phyloP scores from a whole-genome alignment of 2,888 invertebrate genomes.

The Noctua janthina region DNA sequence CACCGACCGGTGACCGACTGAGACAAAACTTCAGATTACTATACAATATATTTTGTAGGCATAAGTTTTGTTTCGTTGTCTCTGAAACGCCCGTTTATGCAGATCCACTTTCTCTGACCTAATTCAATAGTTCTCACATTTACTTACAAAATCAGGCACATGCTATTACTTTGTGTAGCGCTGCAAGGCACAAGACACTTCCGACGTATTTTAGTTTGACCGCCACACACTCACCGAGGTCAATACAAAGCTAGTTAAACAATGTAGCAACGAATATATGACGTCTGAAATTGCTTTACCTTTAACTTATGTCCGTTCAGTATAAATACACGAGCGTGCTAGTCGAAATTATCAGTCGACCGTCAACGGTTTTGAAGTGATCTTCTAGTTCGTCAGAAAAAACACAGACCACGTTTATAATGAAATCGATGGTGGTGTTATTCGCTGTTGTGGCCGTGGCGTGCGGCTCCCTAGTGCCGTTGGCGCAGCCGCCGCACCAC shows the following conservation, averaged over 20 bases:
- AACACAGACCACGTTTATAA: slow-evolving; percentile 79
- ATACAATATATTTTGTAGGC: background rate
- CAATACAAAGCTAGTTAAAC: slow-evolving; percentile 87
- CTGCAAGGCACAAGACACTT: slow-evolving; percentile 29
- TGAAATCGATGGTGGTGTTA: slow-evolving; percentile 91
- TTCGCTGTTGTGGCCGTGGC: slow-evolving; percentile 91
- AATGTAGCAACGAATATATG: slow-evolving; percentile 70
- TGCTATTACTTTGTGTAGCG: background rate
- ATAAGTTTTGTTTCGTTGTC: background rate
- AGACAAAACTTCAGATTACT: background rate
- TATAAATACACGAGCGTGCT: slow-evolving; percentile 83
- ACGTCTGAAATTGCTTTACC: slow-evolving; percentile 76
- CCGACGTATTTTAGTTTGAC: slow-evolving; percentile 67
- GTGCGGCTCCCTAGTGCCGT: slow-evolving; percentile 87
- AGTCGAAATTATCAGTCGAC: slow-evolving; percentile 71
- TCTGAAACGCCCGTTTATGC: background rate
- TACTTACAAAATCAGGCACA: background rate
- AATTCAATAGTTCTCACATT: background rate
- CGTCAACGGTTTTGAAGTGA: slow-evolving; percentile 82
- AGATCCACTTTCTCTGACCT: slow-evolving; percentile 2
- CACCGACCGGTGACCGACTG: background rate
- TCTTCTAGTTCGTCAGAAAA: slow-evolving; percentile 81
- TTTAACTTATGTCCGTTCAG: slow-evolving; percentile 86
- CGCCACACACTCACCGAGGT: slow-evolving; percentile 84
- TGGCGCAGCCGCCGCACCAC: slow-evolving; percentile 86